These are phyloP conservation scores for Priocnemis perturbator DNA, from an alignment of 2,888 invertebrate species.

Conservation along the genomic window DNA sequence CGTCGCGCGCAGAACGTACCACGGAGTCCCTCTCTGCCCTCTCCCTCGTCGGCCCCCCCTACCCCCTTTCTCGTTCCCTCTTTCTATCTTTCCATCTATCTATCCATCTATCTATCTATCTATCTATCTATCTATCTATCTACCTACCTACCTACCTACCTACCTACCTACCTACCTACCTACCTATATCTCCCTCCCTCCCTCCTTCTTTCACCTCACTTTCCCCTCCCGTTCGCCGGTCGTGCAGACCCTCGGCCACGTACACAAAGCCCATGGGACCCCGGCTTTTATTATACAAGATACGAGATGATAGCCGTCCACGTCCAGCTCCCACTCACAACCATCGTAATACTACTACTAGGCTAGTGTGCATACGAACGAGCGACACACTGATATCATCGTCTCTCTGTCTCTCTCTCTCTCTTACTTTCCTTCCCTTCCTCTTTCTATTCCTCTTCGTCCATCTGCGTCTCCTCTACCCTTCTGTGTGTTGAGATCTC, in stretches of 20 bases:
- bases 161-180: slow-evolving; percentile 25
- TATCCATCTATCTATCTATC: slow-evolving; percentile 27
- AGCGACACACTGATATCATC: too few species aligned
- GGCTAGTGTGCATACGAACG: too few species aligned
- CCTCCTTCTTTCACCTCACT: slow-evolving; percentile 4
- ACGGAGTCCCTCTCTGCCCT: not conserved
- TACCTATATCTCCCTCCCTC: slow-evolving; percentile 22
- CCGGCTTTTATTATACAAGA: slow-evolving; percentile 65
- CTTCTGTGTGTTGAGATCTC: too few species aligned
- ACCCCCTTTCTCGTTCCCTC: not conserved
- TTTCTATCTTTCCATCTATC: slow-evolving; percentile 6
- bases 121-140: slow-evolving; percentile 22
- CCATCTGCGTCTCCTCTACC: too few species aligned
- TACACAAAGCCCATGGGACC: slow-evolving; percentile 59
- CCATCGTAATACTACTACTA: not conserved
- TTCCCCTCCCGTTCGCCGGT: slow-evolving; percentile 6
- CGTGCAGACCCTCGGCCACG: slow-evolving; percentile 44
- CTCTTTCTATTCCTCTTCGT: slow-evolving; percentile 17
- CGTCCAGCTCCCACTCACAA: slow-evolving; percentile 20
- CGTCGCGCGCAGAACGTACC: not conserved
- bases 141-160: slow-evolving; percentile 4
- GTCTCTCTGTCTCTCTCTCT: too few species aligned
- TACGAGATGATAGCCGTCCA: slow-evolving; percentile 59
- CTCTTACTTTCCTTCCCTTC: not conserved
- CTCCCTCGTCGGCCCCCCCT: slow-evolving; percentile 1